Evolutionary conservation across 2,888 invertebrate species (phyloP), one percentile per base, ranked within the genome.

Genomic region (Agrotis exclamationis): DNA sequence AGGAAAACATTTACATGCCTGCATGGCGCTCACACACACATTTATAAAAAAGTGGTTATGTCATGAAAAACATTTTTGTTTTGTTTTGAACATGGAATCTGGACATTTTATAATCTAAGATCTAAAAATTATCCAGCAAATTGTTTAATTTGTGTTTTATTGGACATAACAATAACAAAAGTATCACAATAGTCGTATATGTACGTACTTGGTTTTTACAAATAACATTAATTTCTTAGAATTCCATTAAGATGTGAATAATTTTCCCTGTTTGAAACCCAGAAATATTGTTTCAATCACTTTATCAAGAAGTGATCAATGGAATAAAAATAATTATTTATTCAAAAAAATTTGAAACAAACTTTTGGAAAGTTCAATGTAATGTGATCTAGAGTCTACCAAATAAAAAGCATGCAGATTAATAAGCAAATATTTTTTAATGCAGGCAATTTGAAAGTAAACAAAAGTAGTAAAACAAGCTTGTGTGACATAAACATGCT

Each of bases 401-500:
- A 47, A 73, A 77, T 63, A 69, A 79, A 75, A 81, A 50, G 28
- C 66, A 70, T 67, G 59, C 58, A 70, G 47, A 51, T 22, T 63
- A 20, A 22, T 13, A 48, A 18, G 44, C 20, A 74, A 33, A 51
- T 65, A n/a, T 33, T 20, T 66, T 76, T 76, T 76, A 79, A 54
- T 76, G 16, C 28, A n/a, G 45, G 22, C 28, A 64, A 45, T 22
- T 74, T 56, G 14, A 24, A 51, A 47, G 28, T 13, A 51, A 50
- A 57, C n/a, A 4, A 56, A 63, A 53, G 33, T 79, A 39, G 28
- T 63, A 47, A 54, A 67, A 24, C 44, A 56, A 58, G 20, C 45
- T 57, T 39, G 50, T 60, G 59, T 62, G 47, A 74, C 74, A 69
- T 74, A 80, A 78, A 80, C 58, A 74, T 82, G 80, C 79, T 78